Base-by-base conservation (phyloP, 2,113 vertebrate species). In the Heterotilapia buettikoferi region DNA sequence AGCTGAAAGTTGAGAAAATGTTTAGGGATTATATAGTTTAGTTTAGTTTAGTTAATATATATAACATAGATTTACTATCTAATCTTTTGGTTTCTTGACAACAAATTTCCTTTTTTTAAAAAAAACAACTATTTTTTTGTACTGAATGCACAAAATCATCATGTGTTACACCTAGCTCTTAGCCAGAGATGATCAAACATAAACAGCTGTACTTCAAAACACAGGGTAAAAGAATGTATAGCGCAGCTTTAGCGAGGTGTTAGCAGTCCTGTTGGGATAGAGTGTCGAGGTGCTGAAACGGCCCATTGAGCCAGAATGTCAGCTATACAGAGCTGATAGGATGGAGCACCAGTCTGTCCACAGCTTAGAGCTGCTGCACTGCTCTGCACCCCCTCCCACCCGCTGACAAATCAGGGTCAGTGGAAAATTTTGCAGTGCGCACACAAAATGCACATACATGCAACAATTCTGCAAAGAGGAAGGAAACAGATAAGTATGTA, bases 271-370 rank as follows among this genome's bases (percentile, higher is more conserved):
- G 5, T 80, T 91, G 88, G 89, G 92, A 91, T 93, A 66, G 78
- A 90, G 93, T 93, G 92, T 92, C 24, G 88, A 95, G 86, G 93
- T 94, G 95, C 94, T 95, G 94, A 96, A 93, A 95, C 79, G 63
- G 83, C 54, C 88, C 92, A 89, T 87, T 92, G 90, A 94, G 91
- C 90, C 93, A 93, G 93, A 94, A 93, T 94, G 92, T 93, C 84
- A 91, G 86, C 87, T 83, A 84, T 82, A 95, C 87, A 90, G 78
- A 91, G 87, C 68, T 86, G 91, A 96, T 94, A 92, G 93, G 82
- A 93, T 16, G 40, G 87, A 92, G 86, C 88, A 86, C 36, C 40
- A 5, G 88, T 93, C 94, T 95, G 91, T 90, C 94, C 89, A 78
- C 94, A 91, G 88, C 87, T 91, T 21, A 73, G 86, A 79, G 83